These are phyloP conservation scores for Lepas anatifera DNA, from an alignment of 2,888 invertebrate genomes.

Conservation along the genomic window DNA sequence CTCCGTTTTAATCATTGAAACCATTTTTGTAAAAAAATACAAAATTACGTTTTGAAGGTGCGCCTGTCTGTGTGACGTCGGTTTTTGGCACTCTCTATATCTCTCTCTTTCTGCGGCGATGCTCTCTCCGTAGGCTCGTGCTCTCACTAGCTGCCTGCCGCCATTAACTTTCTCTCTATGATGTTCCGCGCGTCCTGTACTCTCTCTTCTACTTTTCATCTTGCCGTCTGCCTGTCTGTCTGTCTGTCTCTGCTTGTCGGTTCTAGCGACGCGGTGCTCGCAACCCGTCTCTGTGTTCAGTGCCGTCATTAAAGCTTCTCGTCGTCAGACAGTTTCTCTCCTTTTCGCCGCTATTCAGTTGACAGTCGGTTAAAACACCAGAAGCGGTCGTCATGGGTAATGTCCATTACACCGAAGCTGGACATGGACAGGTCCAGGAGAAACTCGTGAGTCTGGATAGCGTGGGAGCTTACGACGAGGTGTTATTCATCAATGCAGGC, in stretches of 20 bases:
- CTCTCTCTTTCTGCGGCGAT: not conserved
- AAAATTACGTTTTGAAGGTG: no score
- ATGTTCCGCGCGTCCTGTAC: no score
- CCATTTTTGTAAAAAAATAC: conserved; percentile 6
- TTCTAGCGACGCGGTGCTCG: not conserved
- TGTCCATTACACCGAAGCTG: no score
- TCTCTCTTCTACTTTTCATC: not conserved
- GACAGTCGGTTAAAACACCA: no score
- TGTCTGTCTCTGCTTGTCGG: conserved; percentile 5
- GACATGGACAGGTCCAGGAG: no score
- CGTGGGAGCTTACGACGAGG: no score
- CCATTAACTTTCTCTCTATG: no score
- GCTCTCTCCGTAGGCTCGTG: not conserved
- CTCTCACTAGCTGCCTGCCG: not conserved
- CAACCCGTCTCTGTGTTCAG: not conserved
- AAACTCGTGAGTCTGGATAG: no score
- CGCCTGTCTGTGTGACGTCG: no score
- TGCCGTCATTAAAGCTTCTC: not conserved
- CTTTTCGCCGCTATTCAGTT: no score
- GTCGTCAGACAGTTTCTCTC: not conserved
- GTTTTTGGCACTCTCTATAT: conserved; percentile 2
- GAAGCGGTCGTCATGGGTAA: no score
- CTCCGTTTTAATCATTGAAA: not conserved
- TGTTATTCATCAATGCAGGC: no score
- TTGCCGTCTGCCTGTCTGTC: not conserved